phyloP scores from a whole-genome alignment of 2,888 invertebrate species.

The Netelia virgata region DNA sequence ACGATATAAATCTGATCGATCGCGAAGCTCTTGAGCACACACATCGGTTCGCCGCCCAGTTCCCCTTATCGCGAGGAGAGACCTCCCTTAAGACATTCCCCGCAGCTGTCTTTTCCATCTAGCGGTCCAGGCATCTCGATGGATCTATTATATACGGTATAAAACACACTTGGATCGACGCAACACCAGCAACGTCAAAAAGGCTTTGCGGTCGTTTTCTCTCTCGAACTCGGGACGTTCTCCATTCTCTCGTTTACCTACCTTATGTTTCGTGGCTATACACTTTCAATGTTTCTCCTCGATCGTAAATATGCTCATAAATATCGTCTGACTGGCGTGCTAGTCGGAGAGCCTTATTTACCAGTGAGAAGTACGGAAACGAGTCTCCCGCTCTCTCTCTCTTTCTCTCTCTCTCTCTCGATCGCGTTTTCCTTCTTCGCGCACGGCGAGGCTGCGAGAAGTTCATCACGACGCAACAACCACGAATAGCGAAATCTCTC shows the following conservation, averaged over 20 bases:
- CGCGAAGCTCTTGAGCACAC: slow-evolving; percentile 11
- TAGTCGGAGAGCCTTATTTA: slow-evolving; percentile 51
- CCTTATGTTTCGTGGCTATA: slow-evolving; percentile 48
- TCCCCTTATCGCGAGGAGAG: slow-evolving; percentile 18
- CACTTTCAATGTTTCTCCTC: slow-evolving; percentile 64
- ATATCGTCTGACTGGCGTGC: slow-evolving; percentile 60
- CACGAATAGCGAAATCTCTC: slow-evolving; percentile 51
- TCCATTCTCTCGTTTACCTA: slow-evolving; percentile 8
- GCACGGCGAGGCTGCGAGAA: slow-evolving; percentile 18
- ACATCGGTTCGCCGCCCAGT: not conserved
- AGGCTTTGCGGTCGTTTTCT: slow-evolving; percentile 16
- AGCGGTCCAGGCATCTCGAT: slow-evolving; percentile 35
- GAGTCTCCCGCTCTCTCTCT: slow-evolving; percentile 26
- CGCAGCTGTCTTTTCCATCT: slow-evolving; percentile 25
- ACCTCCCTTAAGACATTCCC: slow-evolving; percentile 19
- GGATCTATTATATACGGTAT: slow-evolving; percentile 36
- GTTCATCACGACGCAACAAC: slow-evolving; percentile 29
- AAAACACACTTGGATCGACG: slow-evolving; percentile 49
- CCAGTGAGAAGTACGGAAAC: slow-evolving; percentile 54
- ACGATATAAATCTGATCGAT: slow-evolving; percentile 47
- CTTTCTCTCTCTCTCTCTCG: not conserved
- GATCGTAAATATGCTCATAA: slow-evolving; percentile 68
- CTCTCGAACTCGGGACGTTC: slow-evolving; percentile 16
- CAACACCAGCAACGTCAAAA: slow-evolving; percentile 33
- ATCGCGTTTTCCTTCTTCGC: slow-evolving; percentile 1